Percentiles rank a stretch among this genome's conserved stretches.
Conservation (phyloP, 2,888 invertebrate genomes). For the Orthosia gracilis region DNA sequence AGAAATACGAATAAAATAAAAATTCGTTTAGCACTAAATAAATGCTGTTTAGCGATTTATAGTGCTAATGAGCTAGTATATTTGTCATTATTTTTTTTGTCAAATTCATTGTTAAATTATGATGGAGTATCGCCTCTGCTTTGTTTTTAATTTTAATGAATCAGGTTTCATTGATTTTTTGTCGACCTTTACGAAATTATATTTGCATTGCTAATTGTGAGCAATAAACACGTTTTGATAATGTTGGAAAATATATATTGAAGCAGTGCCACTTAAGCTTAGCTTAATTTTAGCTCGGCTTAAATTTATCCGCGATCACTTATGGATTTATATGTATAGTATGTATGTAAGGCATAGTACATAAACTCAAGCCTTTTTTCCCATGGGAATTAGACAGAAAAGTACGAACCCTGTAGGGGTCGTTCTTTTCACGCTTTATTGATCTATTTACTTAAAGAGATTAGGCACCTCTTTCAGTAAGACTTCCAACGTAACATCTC, state of each 20-base stretch:
- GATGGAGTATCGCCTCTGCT: background rate
- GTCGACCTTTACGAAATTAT: slow-evolving; percentile 33
- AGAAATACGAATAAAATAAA: background rate
- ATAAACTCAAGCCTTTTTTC: no score
- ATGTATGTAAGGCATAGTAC: no score
- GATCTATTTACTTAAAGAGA: background rate
- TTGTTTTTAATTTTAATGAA: background rate
- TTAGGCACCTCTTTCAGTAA: background rate
- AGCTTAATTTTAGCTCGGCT: no score
- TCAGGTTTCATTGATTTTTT: slow-evolving; percentile 15
- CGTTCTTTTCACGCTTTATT: background rate
- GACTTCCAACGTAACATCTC: background rate
- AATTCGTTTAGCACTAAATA: background rate
- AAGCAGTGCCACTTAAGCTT: background rate
- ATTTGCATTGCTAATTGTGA: slow-evolving; percentile 37
- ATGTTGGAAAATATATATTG: background rate
- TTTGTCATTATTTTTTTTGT: background rate
- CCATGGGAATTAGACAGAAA: no score
- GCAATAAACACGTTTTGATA: slow-evolving; percentile 1
- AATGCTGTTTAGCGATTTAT: background rate
- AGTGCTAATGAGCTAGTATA: background rate
- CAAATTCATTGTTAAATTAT: slow-evolving; percentile 7
- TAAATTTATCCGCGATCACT: no score
- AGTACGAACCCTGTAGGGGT: no score
- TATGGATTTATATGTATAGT: no score